Evolutionary conservation across 1,140 invertebrate genomes (phyloP).

Genomic region (Bombus balteatus): DNA sequence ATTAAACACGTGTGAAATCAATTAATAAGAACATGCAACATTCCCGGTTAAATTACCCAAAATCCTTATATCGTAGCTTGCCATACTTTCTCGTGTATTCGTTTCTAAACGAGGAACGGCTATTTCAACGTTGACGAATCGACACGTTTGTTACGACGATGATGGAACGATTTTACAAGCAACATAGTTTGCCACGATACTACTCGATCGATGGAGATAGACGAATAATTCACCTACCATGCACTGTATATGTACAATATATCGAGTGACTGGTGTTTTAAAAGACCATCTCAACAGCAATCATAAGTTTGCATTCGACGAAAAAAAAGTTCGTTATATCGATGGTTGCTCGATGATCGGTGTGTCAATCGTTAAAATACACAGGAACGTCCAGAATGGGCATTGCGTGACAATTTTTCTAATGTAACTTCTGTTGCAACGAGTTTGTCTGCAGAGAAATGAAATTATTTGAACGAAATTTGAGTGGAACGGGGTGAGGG

Average conservation of each 20-base stretch:
- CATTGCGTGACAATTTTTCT: background rate
- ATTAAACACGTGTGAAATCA: slow-evolving; percentile 55
- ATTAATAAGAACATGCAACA: slow-evolving; percentile 70
- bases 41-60: slow-evolving; percentile 63
- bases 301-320: no score
- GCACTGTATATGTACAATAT: background rate
- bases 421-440: background rate
- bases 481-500: background rate
- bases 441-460: background rate
- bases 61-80: slow-evolving; percentile 47
- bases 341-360: background rate
- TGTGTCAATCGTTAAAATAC: slow-evolving; percentile 1
- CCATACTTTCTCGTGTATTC: slow-evolving; percentile 22
- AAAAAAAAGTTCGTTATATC: background rate
- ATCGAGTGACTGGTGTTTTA: background rate
- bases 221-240: slow-evolving; percentile 6
- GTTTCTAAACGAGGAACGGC: background rate
- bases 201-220: background rate
- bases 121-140: background rate
- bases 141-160: slow-evolving; percentile 1
- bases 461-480: background rate
- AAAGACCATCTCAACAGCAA: background rate
- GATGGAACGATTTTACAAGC: background rate
- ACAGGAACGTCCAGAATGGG: background rate
- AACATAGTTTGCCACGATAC: background rate